These are phyloP conservation scores for Thinocorus orbignyianus DNA, from an alignment of 2,113 vertebrate species.

Conservation along the genomic window DNA sequence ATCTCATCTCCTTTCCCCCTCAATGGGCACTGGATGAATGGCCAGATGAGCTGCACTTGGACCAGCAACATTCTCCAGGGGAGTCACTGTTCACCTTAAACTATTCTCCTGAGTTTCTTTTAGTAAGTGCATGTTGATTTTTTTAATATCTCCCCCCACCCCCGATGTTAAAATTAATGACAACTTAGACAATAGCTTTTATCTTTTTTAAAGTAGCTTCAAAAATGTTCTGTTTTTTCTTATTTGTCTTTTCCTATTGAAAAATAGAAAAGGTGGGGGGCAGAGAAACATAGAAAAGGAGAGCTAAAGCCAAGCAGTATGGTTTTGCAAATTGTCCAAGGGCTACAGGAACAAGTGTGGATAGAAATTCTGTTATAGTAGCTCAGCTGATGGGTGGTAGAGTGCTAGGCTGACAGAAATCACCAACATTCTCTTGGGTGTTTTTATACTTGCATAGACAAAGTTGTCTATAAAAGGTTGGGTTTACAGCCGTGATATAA, in stretches of 20 bases:
- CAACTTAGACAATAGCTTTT: neutral
- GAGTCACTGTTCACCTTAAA: neutral
- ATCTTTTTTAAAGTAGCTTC: neutral
- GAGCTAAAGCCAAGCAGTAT: neutral
- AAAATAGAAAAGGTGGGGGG: neutral
- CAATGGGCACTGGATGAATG: slow-evolving; percentile 40
- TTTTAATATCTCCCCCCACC: no score
- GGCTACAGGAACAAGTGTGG: neutral
- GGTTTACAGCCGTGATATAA: neutral
- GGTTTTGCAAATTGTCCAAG: neutral
- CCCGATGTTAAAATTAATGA: neutral
- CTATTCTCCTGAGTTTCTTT: neutral
- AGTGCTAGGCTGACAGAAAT: neutral
- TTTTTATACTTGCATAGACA: neutral
- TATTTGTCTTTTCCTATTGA: neutral
- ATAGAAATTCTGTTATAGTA: neutral
- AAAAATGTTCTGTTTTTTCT: neutral
- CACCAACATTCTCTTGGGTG: neutral
- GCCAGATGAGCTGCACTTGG: slow-evolving; percentile 24
- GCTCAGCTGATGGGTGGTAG: neutral
- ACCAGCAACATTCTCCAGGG: neutral
- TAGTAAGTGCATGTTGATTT: neutral
- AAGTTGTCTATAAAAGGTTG: neutral
- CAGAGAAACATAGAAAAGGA: neutral
- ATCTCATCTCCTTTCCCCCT: slow-evolving; percentile 56